Evolutionary conservation across 1,140 invertebrate species (phyloP).

Genomic region (Pteromalus puparum): DNA sequence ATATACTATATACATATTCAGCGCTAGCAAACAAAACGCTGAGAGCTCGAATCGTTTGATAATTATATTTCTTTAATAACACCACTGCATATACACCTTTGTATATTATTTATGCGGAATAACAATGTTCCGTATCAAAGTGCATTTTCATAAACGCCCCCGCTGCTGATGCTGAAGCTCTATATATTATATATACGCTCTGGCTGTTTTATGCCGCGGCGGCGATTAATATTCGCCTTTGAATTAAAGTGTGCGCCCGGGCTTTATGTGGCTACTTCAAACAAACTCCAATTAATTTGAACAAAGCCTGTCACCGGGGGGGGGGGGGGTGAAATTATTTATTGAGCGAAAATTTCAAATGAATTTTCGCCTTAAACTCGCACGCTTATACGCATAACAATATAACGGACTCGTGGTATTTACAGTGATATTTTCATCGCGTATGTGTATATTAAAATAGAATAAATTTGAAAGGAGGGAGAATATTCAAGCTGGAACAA

Average conservation of each 20-base stretch:
- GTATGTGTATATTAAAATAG: neutral
- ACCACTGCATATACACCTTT: no score
- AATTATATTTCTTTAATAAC: neutral
- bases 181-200: no score
- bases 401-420: no score
- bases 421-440: neutral
- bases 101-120: no score
- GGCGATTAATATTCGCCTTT: slow-evolving; percentile 3
- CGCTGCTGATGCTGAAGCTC: no score
- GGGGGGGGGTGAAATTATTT: neutral
- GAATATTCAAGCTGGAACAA: neutral
- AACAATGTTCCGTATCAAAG: neutral
- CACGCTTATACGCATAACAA: no score
- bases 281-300: slow-evolving; percentile 6
- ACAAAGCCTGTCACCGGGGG: neutral
- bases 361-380: slow-evolving; percentile 1
- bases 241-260: neutral
- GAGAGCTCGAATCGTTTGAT: neutral
- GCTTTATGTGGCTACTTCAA: neutral
- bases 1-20: no score
- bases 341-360: slow-evolving; percentile 11
- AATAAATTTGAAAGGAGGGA: neutral
- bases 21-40: neutral
- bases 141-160: neutral
- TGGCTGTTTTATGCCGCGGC: neutral